Conservation (phyloP, 2,113 vertebrate species). For the Boulengeromyrus knoepffleri region DNA sequence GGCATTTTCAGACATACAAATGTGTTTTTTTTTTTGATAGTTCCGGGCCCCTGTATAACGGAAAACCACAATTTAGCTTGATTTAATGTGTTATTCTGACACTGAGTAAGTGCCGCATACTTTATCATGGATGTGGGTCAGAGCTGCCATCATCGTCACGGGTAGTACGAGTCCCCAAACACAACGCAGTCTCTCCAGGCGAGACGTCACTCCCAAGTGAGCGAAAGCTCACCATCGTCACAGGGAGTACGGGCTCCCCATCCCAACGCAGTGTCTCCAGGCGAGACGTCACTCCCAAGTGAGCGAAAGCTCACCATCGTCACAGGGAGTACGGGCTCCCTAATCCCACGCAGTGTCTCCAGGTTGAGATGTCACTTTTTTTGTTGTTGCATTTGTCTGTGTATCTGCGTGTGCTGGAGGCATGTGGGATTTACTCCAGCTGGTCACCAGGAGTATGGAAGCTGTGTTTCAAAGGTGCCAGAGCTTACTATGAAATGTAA, state of each 20-base stretch:
- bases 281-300: neutral
- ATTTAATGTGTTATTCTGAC: neutral
- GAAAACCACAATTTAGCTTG: neutral
- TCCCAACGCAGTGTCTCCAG: too few species aligned
- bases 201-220: neutral
- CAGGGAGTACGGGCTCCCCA: too few species aligned
- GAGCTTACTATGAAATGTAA: neutral
- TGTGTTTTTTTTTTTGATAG: neutral
- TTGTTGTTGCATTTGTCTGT: neutral
- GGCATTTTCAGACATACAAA: too few species aligned
- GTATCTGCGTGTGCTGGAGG: neutral
- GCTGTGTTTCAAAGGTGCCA: neutral
- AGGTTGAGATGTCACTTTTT: neutral
- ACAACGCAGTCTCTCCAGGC: neutral
- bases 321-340: neutral
- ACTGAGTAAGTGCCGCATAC: neutral
- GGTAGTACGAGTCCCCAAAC: neutral
- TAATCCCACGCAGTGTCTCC: neutral
- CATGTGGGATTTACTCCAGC: neutral
- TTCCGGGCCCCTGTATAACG: neutral
- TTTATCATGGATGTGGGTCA: neutral
- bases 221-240: neutral
- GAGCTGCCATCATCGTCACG: neutral
- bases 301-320: neutral
- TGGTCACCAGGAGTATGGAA: neutral